Conservation (phyloP, 1,140 invertebrate genomes). For the Eriocheir sinensis region DNA sequence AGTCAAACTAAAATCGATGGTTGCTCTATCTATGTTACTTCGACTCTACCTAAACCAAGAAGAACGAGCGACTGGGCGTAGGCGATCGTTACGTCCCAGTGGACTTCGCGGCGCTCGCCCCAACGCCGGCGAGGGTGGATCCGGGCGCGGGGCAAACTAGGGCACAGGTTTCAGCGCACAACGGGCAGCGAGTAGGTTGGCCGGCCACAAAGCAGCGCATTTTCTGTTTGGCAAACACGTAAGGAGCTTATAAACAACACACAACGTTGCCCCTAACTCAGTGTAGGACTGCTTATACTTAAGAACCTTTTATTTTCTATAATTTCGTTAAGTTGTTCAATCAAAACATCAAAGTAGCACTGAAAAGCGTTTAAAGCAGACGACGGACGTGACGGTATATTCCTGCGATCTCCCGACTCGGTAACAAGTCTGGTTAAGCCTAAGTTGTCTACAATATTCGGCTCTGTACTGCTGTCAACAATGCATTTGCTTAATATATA, state of each 20-base stretch:
- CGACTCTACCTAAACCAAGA: slow-evolving; percentile 1
- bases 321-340: neutral
- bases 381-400: slow-evolving; percentile 19
- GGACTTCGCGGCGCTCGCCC: neutral
- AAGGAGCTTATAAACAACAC: neutral
- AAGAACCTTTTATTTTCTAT: neutral
- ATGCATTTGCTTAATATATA: slow-evolving; percentile 16
- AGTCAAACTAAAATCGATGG: slow-evolving; percentile 16
- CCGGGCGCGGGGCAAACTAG: neutral
- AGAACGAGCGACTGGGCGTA: neutral
- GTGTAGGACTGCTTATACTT: neutral
- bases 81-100: neutral
- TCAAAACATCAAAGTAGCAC: slow-evolving; percentile 6
- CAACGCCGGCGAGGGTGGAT: neutral
- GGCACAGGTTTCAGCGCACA: neutral
- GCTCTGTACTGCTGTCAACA: slow-evolving; percentile 3
- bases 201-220: slow-evolving; percentile 10
- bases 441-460: slow-evolving; percentile 17
- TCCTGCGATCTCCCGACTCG: slow-evolving; percentile 2
- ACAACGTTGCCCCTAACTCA: slow-evolving; percentile 8
- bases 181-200: neutral
- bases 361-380: slow-evolving; percentile 3
- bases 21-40: neutral
- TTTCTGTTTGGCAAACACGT: slow-evolving; percentile 16
- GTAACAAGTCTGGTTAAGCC: slow-evolving; percentile 15